A percentile compares a stretch with the other conserved stretches of the same genome.
Conservation (phyloP, 2,888 invertebrate genomes). For the Plemyria rubiginata region DNA sequence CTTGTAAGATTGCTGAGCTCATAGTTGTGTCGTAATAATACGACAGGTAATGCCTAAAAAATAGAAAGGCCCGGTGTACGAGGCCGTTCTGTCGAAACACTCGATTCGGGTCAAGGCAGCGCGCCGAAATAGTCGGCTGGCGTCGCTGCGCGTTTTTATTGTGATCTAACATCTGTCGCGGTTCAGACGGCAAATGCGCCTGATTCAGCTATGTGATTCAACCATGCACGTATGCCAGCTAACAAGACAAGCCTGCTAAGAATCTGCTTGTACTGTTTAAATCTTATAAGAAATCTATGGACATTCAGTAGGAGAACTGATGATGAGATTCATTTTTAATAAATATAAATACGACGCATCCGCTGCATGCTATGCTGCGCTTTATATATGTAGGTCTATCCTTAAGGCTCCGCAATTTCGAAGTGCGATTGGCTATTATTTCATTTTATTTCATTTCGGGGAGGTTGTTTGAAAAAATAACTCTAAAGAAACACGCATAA, state of each 20-base stretch:
- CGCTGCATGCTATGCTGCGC: not conserved
- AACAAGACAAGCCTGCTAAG: not conserved
- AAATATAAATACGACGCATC: too few species aligned
- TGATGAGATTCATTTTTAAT: too few species aligned
- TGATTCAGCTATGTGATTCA: conserved; percentile 47
- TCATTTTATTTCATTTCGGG: too few species aligned
- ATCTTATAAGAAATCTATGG: conserved; percentile 3
- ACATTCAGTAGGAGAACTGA: not conserved
- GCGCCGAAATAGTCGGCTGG: conserved; percentile 83
- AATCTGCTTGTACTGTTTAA: not conserved
- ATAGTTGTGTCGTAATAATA: conserved; percentile 82
- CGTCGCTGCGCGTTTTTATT: conserved; percentile 83
- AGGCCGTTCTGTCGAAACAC: conserved; percentile 83
- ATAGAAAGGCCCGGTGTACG: conserved; percentile 85
- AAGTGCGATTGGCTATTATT: too few species aligned
- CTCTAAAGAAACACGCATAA: too few species aligned
- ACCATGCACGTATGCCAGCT: conserved; percentile 3
- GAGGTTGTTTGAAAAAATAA: too few species aligned
- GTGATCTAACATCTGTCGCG: conserved; percentile 83
- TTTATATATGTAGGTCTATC: not conserved
- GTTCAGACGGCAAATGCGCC: conserved; percentile 49
- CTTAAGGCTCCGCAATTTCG: too few species aligned
- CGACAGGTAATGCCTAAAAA: conserved; percentile 85
- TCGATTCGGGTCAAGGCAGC: conserved; percentile 84
- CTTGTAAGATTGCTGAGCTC: conserved; percentile 76